Conservation (phyloP, 1,140 invertebrate species). For the Ylistrum balloti region DNA sequence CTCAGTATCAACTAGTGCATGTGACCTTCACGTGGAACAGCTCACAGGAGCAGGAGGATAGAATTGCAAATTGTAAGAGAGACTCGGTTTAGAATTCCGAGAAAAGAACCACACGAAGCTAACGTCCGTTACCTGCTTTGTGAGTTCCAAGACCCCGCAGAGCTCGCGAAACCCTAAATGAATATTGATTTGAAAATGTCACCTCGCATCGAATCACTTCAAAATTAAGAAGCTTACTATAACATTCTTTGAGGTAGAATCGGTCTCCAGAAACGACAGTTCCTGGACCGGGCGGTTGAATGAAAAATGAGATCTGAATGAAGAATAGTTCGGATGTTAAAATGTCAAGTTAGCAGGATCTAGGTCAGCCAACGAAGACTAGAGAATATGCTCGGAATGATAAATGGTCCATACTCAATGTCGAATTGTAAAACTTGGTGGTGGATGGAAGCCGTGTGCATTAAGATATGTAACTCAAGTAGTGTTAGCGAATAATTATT, state of each 20-base stretch:
- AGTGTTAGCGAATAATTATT: too few relatives aligned
- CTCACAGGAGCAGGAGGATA: not conserved
- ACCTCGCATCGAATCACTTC: slow-evolving; percentile 37
- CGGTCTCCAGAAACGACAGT: not conserved
- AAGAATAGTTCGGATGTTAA: slow-evolving; percentile 34
- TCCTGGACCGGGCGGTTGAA: slow-evolving; percentile 21
- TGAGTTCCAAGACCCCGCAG: not conserved
- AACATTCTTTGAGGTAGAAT: not conserved
- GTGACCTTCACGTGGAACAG: not conserved
- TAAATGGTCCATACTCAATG: slow-evolving; percentile 19
- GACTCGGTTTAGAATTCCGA: not conserved
- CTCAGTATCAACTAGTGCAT: not conserved
- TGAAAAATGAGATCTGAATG: not conserved
- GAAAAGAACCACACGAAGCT: not conserved
- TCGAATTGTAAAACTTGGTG: not conserved
- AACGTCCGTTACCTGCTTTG: not conserved
- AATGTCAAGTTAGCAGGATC: not conserved
- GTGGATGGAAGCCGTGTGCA: not conserved
- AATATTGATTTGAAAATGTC: slow-evolving; percentile 40
- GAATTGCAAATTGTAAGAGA: not conserved
- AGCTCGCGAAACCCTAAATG: not conserved
- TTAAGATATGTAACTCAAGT: too few relatives aligned
- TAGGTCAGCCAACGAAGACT: not conserved
- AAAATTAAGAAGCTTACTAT: slow-evolving; percentile 21
- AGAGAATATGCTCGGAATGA: not conserved